Percentiles rank a stretch among this genome's conserved stretches.
Conservation (phyloP, 2,888 invertebrate species). For the Synanthedon vespiformis region DNA sequence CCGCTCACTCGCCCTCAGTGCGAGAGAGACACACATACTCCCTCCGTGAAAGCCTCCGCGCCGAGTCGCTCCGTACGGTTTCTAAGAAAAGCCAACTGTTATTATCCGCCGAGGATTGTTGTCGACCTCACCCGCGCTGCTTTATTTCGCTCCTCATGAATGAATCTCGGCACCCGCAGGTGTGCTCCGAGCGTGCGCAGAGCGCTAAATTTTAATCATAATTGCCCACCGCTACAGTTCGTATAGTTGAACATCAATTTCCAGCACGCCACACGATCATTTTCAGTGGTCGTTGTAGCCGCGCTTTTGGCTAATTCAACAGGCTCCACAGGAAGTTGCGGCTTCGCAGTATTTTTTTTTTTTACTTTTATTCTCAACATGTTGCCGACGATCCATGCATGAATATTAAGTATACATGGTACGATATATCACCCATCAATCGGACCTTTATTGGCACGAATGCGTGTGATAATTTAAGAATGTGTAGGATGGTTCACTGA, state of each 20-base stretch:
- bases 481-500: slow-evolving; percentile 40
- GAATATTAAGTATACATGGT: neutral
- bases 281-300: slow-evolving; percentile 49
- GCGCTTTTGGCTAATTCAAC: slow-evolving; percentile 40
- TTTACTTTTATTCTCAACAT: slow-evolving; percentile 28
- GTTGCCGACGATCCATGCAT: slow-evolving; percentile 26
- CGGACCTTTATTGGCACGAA: slow-evolving; percentile 51
- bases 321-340: slow-evolving; percentile 50
- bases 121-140: slow-evolving; percentile 42
- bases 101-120: slow-evolving; percentile 61
- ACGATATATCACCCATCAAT: slow-evolving; percentile 42
- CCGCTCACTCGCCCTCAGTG: slow-evolving; percentile 37
- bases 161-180: slow-evolving; percentile 58
- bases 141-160: slow-evolving; percentile 53
- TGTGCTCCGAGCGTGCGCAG: slow-evolving; percentile 53
- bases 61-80: slow-evolving; percentile 46
- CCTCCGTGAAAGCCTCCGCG: slow-evolving; percentile 59
- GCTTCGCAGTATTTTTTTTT: slow-evolving; percentile 41
- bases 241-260: slow-evolving; percentile 48
- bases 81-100: slow-evolving; percentile 67
- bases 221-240: slow-evolving; percentile 51
- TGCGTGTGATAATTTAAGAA: slow-evolving; percentile 51
- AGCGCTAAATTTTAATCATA: slow-evolving; percentile 46
- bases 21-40: slow-evolving; percentile 40
- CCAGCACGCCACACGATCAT: slow-evolving; percentile 56